Evolutionary conservation across 2,888 invertebrate species (phyloP), one percentile per base, ranked within the genome.

Genomic region (Heliconius hortense): DNA sequence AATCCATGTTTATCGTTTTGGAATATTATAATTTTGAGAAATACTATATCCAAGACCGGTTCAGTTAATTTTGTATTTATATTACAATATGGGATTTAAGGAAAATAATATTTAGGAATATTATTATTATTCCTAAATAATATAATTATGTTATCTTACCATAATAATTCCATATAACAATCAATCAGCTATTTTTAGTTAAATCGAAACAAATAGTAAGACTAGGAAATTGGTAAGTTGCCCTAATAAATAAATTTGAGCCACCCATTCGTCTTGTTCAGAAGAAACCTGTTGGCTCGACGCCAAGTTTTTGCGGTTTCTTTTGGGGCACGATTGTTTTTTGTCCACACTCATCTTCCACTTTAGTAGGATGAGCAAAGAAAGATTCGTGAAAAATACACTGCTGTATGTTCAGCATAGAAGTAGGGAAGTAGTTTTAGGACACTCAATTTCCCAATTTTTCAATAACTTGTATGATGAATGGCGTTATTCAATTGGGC

Each of bases 171-270:
- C 2, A n/a, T 56, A 56, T 28, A 31, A 31, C 15, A 24, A 31
- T 53, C 31, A 73, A 31, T 66, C 8, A 18, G 11, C 62, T 64
- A 35, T 66, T 53, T 73, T 35, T 35, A 39, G 31, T 18, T n/a
- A 59, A 64, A 70, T 70, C 26, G 59, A 64, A 35, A 43, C 59
- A 71, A 64, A 35, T 56, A 64, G 53, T 28, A 59, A 66, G 64
- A 63, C 71, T 75, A 75, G 80, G 72, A 77, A 86, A 87, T 86
- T 85, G 85, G 84, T 84, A 83, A 83, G 83, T 83, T 86, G 87
- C 84, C 87, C 81, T 84, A 85, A 89, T 90, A 88, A 87, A 89
- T 88, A 87, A 86, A 88, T 87, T 85, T 83, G 84, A 87, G 86
- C 82, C 83, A 81, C 80, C 81, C 83, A 84, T 84, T 82, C 83